Base-by-base conservation (phyloP, 2,113 vertebrate species). In the Delphinapterus leucas region DNA sequence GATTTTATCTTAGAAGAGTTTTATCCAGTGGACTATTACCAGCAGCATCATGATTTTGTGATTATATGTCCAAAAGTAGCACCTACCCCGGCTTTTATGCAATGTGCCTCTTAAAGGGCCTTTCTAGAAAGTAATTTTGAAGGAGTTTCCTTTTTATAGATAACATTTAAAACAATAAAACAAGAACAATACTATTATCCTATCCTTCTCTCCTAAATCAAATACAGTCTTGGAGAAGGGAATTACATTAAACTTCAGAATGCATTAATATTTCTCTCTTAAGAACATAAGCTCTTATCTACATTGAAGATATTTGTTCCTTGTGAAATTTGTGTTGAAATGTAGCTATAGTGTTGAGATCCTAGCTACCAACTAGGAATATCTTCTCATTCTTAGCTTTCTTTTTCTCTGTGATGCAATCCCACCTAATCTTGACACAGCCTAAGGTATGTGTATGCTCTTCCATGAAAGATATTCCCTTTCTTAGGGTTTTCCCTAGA, bases 91-190 rank as follows among this genome's bases (percentile, higher is more conserved):
- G 17, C 20, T 92, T 74, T 90, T 82, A 70, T 53, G 47, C 5
- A 63, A n/a, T 85, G 38, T 60, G 15, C 53, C 15, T 88, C 38
- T 25, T 95, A 41, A 88, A 38, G 25, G 58, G 70, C 6, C 28
- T 94, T 90, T 93, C 33, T 81, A 76, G 13, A 88, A 95, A 90
- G 76, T 61, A 61, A 49, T 79, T 87, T 74, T 79, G 74, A 92
- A 96, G 87, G 53, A 5, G 4, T 25, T 77, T 90, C 26, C 68
- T 77, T 84, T 86, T 74, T 79, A 74, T 33, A 93, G 33, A 38
- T 70, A 67, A 10, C 67, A 74, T 65, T 80, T 63, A 84, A 96
- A 96, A 85, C 36, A 73, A 20, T 53, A 79, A 60, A 90, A 33
- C 6, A 70, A 26, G 8, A 58, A 58, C 6, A 76, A 7, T 26